Evolutionary conservation across 2,797 vertebrate genomes (phyloP), one percentile per base, ranked within the genome.

Genomic region (Mastacembelus armatus): DNA sequence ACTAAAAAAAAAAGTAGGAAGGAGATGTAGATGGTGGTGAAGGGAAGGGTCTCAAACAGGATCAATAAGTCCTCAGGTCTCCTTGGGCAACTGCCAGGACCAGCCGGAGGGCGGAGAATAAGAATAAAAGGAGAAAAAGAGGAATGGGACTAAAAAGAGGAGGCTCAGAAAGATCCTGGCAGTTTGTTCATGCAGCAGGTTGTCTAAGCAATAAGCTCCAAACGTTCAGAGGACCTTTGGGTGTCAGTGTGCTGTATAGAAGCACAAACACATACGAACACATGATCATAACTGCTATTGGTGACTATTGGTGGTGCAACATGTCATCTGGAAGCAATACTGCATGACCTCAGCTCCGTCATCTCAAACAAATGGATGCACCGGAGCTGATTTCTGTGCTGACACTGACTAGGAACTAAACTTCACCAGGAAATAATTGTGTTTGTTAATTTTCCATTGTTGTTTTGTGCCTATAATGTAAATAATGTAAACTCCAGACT

Each of bases 81-180:
- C 54, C 74, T 58, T 94, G 92, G 93, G 91, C 61, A 48, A 55
- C 61, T 68, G 92, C 93, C 86, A 75, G 85, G 24, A 69, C 75
- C 81, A 74, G 86, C 79, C 57, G 86, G 88, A 88, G 67, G 45
- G 33, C 19, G 49, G 14, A 18, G 64, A 57, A 27, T 35, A 11
- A n/a, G 50, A 47, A 69, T 29, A 18, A 65, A 61, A 56, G 5
- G 38, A 56, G 74, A 77, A 49, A 75, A 84, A 78, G 74, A 91
- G 87, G 72, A 80, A 42, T 70, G 26, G 68, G 82, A 72, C 83
- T 47, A 66, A 86, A 74, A 66, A 82, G 89, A 89, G 75, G 77
- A 69, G 45, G 36, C 21, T 18, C 35, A 89, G 68, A 83, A 65
- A 83, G 74, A 86, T 66, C 24, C 12, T 24, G 22, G 62, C 24